Percentiles rank a stretch among this genome's conserved stretches.
These are phyloP conservation scores for Saccopteryx bilineata DNA, from an alignment of 2,113 vertebrate genomes.

Conservation along the genomic window DNA sequence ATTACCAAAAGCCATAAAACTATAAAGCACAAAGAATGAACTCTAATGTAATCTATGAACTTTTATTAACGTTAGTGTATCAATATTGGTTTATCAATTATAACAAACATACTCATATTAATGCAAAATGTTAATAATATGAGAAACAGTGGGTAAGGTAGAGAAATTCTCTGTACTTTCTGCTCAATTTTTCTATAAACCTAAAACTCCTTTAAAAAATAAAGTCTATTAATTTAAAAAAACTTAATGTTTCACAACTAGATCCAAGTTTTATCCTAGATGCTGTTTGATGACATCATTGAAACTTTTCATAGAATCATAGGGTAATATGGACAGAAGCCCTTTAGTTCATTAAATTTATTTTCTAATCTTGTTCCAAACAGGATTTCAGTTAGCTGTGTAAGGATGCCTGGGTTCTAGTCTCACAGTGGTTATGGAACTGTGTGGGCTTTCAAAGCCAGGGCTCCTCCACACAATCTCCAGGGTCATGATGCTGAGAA, in stretches of 20 bases:
- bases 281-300: not conserved
- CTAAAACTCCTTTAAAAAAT: not conserved
- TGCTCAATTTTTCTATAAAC: not conserved
- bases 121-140: not conserved
- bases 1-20: not conserved
- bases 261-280: not conserved
- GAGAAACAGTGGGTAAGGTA: not conserved
- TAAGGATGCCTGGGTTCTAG: not conserved
- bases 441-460: too few relatives aligned
- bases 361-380: conserved; percentile 28
- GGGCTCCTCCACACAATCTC: accelerated
- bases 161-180: not conserved
- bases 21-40: not conserved
- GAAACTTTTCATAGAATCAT: not conserved
- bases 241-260: not conserved
- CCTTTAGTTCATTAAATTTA: conserved; percentile 17
- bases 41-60: not conserved
- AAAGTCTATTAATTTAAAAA: conserved; percentile 5
- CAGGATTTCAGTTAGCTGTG: not conserved
- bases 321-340: not conserved
- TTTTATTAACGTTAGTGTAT: not conserved
- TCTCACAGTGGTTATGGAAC: not conserved
- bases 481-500: accelerated
- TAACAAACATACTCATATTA: not conserved
- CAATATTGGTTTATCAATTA: not conserved